Conservation (phyloP, 2,797 vertebrate species). For the Acanthurus leucopareius region DNA sequence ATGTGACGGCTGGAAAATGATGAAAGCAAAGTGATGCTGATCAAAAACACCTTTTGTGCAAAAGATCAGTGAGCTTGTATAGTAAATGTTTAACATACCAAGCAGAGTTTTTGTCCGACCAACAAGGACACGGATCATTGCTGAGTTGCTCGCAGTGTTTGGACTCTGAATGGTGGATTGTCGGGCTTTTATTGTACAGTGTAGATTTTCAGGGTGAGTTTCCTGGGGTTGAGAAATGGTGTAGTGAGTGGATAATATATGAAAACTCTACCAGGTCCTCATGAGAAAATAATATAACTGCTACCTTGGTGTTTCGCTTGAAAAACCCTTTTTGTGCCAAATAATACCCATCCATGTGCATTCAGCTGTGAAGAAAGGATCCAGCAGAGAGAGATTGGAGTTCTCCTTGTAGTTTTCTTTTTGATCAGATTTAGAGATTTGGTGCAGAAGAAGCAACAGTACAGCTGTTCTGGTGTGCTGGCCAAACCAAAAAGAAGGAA, state of each 20-base stretch:
- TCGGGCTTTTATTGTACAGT: not conserved
- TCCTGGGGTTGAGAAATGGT: conserved; percentile 9
- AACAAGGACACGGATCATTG: not conserved
- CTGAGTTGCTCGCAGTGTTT: conserved; percentile 15
- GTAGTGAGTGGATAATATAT: conserved; percentile 7
- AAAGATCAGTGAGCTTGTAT: conserved; percentile 14
- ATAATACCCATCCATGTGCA: conserved; percentile 29
- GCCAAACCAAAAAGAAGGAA: conserved; percentile 7
- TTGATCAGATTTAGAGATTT: conserved; percentile 31
- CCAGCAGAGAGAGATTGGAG: conserved; percentile 1
- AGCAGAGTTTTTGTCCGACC: conserved; percentile 8
- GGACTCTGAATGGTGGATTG: conserved; percentile 1
- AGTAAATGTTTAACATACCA: not conserved
- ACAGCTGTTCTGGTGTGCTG: conserved; percentile 23
- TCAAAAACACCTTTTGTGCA: conserved; percentile 31
- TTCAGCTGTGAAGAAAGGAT: conserved; percentile 42
- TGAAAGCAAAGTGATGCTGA: conserved; percentile 31
- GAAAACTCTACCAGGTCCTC: conserved; percentile 43
- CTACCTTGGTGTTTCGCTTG: conserved; percentile 25
- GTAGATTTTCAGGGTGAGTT: conserved; percentile 13
- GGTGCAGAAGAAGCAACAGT: conserved; percentile 36
- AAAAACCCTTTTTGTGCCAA: conserved; percentile 40
- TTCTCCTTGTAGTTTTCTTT: conserved; percentile 31
- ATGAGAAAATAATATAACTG: conserved; percentile 45
- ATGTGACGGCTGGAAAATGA: conserved; percentile 33